Conservation (phyloP, 2,113 vertebrate genomes). For the Bos taurus region DNA sequence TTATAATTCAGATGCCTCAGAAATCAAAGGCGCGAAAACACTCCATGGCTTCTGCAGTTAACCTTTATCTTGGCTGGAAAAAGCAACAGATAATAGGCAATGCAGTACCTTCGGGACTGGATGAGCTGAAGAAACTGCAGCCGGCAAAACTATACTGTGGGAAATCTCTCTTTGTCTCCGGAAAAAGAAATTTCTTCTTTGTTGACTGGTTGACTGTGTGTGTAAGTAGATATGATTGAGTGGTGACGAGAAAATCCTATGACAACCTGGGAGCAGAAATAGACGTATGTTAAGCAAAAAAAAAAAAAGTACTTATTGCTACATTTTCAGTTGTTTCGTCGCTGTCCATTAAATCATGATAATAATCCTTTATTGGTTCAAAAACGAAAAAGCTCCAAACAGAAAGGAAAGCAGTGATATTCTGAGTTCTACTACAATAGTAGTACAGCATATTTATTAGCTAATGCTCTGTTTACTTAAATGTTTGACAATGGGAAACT, state of each 20-base stretch:
- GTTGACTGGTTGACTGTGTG: conserved; percentile 78
- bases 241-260: conserved; percentile 70
- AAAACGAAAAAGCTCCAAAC: conserved; percentile 41
- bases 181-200: conserved; percentile 82
- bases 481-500: conserved; percentile 51
- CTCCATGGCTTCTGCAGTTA: conserved; percentile 47
- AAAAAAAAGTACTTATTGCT: not conserved
- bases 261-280: conserved; percentile 79
- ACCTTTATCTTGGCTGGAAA: conserved; percentile 69
- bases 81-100: conserved; percentile 70
- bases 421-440: conserved; percentile 25
- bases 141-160: conserved; percentile 82
- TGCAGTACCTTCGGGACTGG: conserved; percentile 84
- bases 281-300: conserved; percentile 51
- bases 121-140: conserved; percentile 82
- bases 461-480: conserved; percentile 60
- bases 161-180: conserved; percentile 78
- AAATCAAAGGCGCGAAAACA: conserved; percentile 64
- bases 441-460: conserved; percentile 55
- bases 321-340: conserved; percentile 20
- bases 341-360: conserved; percentile 56
- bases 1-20: conserved; percentile 52
- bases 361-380: conserved; percentile 58
- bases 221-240: conserved; percentile 75
- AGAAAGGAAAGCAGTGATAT: conserved; percentile 38